phyloP scores from a whole-genome alignment of 1,140 invertebrate species.

The Camponotus pennsylvanicus region DNA sequence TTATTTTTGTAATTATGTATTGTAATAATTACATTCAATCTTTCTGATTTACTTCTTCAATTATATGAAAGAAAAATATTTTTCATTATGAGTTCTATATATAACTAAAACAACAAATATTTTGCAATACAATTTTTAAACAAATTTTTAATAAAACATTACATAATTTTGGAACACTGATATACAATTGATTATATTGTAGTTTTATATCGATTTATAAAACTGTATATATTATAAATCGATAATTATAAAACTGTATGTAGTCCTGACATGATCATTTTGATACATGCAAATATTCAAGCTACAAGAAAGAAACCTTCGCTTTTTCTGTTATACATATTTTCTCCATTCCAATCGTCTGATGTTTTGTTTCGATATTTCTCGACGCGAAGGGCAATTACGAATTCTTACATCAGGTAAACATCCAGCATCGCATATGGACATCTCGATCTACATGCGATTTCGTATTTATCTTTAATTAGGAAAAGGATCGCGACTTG shows the following conservation, averaged over 20 bases:
- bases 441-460: slow-evolving; percentile 28
- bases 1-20: neutral
- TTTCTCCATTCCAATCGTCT: neutral
- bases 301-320: neutral
- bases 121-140: neutral
- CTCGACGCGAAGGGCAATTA: slow-evolving; percentile 47
- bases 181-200: neutral
- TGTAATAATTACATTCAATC: neutral
- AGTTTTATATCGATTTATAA: too few relatives aligned
- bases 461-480: slow-evolving; percentile 55
- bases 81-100: neutral
- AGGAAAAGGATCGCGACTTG: slow-evolving; percentile 51
- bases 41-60: slow-evolving; percentile 4
- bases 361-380: slow-evolving; percentile 34
- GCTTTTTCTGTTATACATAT: neutral
- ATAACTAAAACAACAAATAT: neutral
- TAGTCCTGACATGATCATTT: neutral
- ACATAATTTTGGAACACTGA: neutral
- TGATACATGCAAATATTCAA: slow-evolving; percentile 28
- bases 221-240: too few relatives aligned
- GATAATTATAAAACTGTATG: too few relatives aligned
- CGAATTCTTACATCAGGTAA: slow-evolving; percentile 47
- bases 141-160: neutral
- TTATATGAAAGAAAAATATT: neutral
- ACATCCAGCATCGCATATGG: neutral